Base-by-base conservation (phyloP, 2,113 vertebrate genomes). In the Tylochromis polylepis region DNA sequence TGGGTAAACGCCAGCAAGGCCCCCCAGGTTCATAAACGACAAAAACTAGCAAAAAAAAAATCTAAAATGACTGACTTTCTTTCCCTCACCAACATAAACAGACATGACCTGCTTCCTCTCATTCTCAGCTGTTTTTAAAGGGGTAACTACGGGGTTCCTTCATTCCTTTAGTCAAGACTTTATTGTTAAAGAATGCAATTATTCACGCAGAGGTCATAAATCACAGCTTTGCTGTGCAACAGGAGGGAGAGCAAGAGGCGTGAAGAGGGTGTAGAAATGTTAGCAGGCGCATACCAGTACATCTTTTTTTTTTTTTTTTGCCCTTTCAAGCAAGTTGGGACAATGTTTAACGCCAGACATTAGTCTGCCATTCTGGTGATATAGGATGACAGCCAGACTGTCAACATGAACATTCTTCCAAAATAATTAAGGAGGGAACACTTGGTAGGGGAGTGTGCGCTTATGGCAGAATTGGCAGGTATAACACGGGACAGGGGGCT, bases 341-440 rank as follows among this genome's bases (percentile, higher is more conserved):
- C 93, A 91, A 67, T 41, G 86, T 85, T 91, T 92, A 79, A 87
- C 87, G 51, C 20, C 83, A 91, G 91, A 94, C 94, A 91, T 93
- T 94, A 94, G 87, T 86, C 90, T 92, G 90, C 84, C 75, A 36
- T 91, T 93, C 79, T 85, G 81, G 75, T 89, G 89, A 94, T 93
- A 88, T 89, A 89, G 91, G 91, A 88, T 85, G 94, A 95, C 94
- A 94, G 90, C 84, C 89, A 94, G 89, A 95, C 90, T 92, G 93
- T 91, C 90, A 89, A 58, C 92, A 56, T 56, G 75, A 90, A 87
- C 94, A 95, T 96, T 95, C 92, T 93, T 95, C 88, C 79, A 94
- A 95, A 95, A 95, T 94, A 93, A 95, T 95, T 95, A 95, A 92
- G 94, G 92, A 80, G 85, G 36, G 86, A 88, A 60, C 83, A 62